Conservation (phyloP, 2,113 vertebrate genomes). For the Scytalopus superciliaris region DNA sequence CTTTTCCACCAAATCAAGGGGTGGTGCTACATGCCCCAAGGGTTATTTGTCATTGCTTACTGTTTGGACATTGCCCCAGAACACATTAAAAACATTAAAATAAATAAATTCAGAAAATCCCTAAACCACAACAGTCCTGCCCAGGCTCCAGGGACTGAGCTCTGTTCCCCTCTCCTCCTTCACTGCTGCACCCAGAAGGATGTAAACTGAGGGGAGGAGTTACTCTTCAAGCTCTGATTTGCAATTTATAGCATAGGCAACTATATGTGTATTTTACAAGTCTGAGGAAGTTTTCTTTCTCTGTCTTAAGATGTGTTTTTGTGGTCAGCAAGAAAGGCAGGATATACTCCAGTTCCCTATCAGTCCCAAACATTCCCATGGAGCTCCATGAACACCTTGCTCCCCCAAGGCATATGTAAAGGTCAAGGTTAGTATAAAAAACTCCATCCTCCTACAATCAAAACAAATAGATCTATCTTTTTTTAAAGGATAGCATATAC, state of each 20-base stretch:
- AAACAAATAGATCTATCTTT: neutral
- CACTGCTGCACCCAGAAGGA: neutral
- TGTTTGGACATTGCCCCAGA: neutral
- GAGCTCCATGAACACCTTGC: neutral
- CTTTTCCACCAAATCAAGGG: conserved; percentile 12
- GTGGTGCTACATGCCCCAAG: neutral
- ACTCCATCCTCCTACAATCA: neutral
- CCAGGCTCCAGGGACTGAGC: neutral
- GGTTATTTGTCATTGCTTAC: neutral
- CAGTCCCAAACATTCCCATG: neutral
- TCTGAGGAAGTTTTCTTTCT: conserved; percentile 13
- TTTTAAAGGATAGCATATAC: neutral
- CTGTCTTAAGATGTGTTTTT: conserved; percentile 34
- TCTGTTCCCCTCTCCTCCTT: neutral
- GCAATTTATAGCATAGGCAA: neutral
- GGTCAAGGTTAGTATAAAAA: neutral
- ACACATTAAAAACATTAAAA: neutral
- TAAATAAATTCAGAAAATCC: neutral
- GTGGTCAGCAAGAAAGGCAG: conserved; percentile 42
- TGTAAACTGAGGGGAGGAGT: neutral
- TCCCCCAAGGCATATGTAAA: neutral
- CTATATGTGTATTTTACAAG: neutral
- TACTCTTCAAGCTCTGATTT: neutral
- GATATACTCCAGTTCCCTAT: conserved; percentile 12
- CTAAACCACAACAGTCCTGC: neutral